Base-by-base conservation (phyloP, 2,113 vertebrate species). In the Piaya cayana region DNA sequence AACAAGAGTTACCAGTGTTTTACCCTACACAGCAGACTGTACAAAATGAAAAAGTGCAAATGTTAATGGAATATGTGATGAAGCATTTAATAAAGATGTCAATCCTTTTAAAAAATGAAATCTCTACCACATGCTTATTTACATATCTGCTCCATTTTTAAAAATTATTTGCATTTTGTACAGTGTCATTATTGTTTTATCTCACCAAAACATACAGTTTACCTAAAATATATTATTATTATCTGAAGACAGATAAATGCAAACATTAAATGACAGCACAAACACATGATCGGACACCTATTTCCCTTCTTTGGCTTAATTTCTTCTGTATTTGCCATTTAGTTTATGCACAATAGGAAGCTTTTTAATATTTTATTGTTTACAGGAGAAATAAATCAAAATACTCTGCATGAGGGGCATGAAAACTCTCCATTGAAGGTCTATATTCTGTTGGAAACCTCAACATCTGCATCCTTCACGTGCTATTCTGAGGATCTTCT, bases 41-140 rank as follows among this genome's bases (percentile, higher is more conserved):
- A 52, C 52, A 75, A 92, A 88, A 60, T 30, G 55, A 92, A 79
- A 23, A 32, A 80, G 70, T 55, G 63, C 23, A 95, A 93, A 92
- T 74, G 81, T 91, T 88, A 93, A 92, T 77, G 63, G 59, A 87
- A 80, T 65, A 76, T 47, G 30, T 77, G 37, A 82, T 82, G 42
- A 86, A 91, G 37, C 9, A 80, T 93, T 94, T 88, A 85, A 94
- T 91, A 81, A 95, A 87, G 71, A 85, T 80, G 45, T 77, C 45
- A 85, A 4, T 72, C 14, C 49, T 56, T 94, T 88, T 39, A 3
- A 49, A 77, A 93, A 80, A 74, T 76, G 8, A 88, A 82, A 76
- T 92, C 6, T 70, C 63, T 87, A 86, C 39, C 15, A 8, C 8
- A 17, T 80, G 29, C 1, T 74, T 95, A 63, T 91, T 96, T 85